Conservation (phyloP, 2,888 invertebrate genomes). For the Dascillus cervinus region DNA sequence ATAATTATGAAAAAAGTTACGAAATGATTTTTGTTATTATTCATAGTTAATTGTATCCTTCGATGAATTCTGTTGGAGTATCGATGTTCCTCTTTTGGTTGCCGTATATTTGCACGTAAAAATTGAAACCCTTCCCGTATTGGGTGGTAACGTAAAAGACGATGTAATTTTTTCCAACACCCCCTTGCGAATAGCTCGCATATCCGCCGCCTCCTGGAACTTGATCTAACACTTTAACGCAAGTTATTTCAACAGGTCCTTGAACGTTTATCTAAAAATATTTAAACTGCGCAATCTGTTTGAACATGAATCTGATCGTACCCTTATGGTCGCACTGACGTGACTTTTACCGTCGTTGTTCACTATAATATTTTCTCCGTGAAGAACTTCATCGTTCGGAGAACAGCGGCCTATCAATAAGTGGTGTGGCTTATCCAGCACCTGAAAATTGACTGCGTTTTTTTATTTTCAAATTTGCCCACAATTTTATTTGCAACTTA, state of each 20-base stretch:
- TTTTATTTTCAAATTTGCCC: too few relatives aligned
- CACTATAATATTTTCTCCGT: constrained; percentile 39
- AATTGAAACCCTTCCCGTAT: constrained; percentile 44
- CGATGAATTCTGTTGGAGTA: too few relatives aligned
- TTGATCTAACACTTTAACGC: constrained; percentile 39
- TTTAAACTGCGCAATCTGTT: constrained; percentile 6
- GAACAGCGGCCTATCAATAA: constrained; percentile 37
- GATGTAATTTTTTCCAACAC: constrained; percentile 39
- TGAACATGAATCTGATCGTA: constrained; percentile 17
- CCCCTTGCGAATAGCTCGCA: constrained; percentile 35
- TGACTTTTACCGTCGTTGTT: constrained; percentile 40
- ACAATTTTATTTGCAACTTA: too few relatives aligned
- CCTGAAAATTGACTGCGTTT: constrained; percentile 34
- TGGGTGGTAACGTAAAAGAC: constrained; percentile 39
- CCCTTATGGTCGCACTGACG: constrained; percentile 34
- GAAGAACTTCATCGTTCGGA: constrained; percentile 29
- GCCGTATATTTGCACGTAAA: constrained; percentile 43
- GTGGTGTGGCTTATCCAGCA: constrained; percentile 32
- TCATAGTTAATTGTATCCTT: too few relatives aligned
- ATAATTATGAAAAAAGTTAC: too few relatives aligned
- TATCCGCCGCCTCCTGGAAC: constrained; percentile 30
- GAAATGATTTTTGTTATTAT: too few relatives aligned
- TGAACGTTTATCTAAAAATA: constrained; percentile 38
- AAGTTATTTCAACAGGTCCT: constrained; percentile 38
- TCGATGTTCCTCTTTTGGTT: not conserved